phyloP scores from a whole-genome alignment of 2,113 vertebrate species.

The Podilymbus podiceps region DNA sequence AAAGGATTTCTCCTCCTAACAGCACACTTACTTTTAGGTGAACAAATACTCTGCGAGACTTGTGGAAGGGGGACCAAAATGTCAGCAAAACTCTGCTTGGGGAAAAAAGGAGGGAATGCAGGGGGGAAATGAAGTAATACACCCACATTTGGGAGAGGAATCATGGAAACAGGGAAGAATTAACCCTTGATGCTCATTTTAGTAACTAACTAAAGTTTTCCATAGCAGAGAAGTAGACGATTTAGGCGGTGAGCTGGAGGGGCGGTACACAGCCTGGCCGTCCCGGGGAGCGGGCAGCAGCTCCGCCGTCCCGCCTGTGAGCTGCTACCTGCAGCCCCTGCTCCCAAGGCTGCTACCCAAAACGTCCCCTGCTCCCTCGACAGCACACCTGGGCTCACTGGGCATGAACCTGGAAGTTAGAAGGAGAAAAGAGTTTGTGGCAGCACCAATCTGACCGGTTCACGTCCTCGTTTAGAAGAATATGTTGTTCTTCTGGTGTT shows the following conservation, averaged over 20 bases:
- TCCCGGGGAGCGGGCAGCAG: neutral
- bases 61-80: neutral
- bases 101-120: neutral
- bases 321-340: neutral
- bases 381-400: neutral
- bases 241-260: neutral
- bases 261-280: neutral
- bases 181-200: neutral
- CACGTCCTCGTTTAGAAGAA: neutral
- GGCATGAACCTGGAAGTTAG: neutral
- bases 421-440: neutral
- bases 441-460: neutral
- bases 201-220: neutral
- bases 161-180: neutral
- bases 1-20: neutral
- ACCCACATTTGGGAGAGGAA: neutral
- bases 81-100: neutral
- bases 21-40: neutral
- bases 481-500: neutral
- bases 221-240: neutral
- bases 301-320: accelerated
- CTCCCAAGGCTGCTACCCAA: neutral
- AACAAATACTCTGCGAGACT: neutral
- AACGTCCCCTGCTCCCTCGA: neutral
- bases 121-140: neutral